Evolutionary conservation across 1,140 invertebrate species (phyloP), one percentile per base, ranked within the genome.

Genomic region (Neoseiulus cucumeris): DNA sequence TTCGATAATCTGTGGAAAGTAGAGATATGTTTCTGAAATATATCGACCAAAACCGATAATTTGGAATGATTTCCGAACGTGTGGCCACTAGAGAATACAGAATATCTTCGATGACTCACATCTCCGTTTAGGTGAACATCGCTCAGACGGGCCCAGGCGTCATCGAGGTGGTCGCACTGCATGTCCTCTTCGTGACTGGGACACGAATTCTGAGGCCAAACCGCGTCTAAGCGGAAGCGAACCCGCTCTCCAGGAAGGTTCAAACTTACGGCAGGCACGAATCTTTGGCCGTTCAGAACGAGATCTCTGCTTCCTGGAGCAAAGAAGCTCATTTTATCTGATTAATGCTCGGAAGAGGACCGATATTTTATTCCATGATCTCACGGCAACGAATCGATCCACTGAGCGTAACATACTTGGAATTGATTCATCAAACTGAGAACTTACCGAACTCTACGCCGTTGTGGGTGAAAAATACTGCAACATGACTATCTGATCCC

Each of bases 1-100:
- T 69, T 81, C 80, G 64, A 81, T 67, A 14, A 76, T 71, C 79
- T 80, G 71, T 17, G n/a, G 66, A 66, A 51, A 64, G 51, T 41
- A 69, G 42, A 12, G 67, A 68, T 4, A 47, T 28, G 5, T 6
- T 47, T 7, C 14, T 17, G 25, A 47, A 47, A 39, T 39, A 39
- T 39, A 39, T 39, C 33, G 33, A n/a, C n/a, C n/a, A n/a, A n/a
- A n/a, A n/a, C n/a, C n/a, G n/a, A n/a, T n/a, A n/a, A n/a, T n/a
- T n/a, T n/a, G n/a, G n/a, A n/a, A n/a, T n/a, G n/a, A n/a, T n/a
- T n/a, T n/a, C n/a, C 42, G n/a, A n/a, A 44, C 12, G 42, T 44
- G 12, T 44, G 42, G 12, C 42, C 42, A 12, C n/a, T 44, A 44
- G n/a, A 44, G n/a, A 12, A 12, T 44, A 12, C n/a, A n/a, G 12